Conservation (phyloP, 2,888 invertebrate species). For the Drymonia ruficornis region DNA sequence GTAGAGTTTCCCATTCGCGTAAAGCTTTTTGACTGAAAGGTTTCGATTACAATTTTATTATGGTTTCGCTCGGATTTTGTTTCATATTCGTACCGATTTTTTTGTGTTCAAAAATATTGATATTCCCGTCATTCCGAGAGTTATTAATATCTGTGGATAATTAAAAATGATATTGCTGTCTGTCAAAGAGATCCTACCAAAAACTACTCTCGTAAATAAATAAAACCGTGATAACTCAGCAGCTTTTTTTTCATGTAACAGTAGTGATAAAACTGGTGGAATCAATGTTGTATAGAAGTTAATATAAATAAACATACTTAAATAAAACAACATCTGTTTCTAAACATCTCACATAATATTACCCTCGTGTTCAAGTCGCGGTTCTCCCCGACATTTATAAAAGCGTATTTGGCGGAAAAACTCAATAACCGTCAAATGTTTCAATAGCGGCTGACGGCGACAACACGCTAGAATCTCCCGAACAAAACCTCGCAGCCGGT, state of each 20-base stretch:
- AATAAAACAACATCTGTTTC: constrained; percentile 3
- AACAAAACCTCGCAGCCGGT: constrained; percentile 39
- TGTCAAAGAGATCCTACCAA: constrained; percentile 5
- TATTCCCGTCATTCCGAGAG: constrained; percentile 17
- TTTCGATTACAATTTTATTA: constrained; percentile 33
- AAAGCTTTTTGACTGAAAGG: constrained; percentile 24
- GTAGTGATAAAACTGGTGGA: background rate
- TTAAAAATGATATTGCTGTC: constrained; percentile 3
- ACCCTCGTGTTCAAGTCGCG: constrained; percentile 9
- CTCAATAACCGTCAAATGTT: constrained; percentile 45
- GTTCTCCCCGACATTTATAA: constrained; percentile 23
- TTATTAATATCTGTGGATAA: constrained; percentile 10
- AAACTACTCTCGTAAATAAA: too few relatives aligned
- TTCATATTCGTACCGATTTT: constrained; percentile 18
- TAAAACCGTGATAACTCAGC: too few relatives aligned
- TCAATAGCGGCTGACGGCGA: constrained; percentile 39
- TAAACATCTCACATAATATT: constrained; percentile 16
- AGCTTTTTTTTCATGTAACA: too few relatives aligned
- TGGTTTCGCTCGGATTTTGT: constrained; percentile 25
- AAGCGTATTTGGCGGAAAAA: constrained; percentile 24
- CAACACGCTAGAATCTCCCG: constrained; percentile 24
- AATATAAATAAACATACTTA: background rate
- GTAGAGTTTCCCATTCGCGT: constrained; percentile 19
- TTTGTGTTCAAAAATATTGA: constrained; percentile 8
- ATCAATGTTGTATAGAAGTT: background rate